Evolutionary conservation across 2,113 vertebrate genomes (phyloP).

Genomic region (Dipodomys ordii): DNA sequence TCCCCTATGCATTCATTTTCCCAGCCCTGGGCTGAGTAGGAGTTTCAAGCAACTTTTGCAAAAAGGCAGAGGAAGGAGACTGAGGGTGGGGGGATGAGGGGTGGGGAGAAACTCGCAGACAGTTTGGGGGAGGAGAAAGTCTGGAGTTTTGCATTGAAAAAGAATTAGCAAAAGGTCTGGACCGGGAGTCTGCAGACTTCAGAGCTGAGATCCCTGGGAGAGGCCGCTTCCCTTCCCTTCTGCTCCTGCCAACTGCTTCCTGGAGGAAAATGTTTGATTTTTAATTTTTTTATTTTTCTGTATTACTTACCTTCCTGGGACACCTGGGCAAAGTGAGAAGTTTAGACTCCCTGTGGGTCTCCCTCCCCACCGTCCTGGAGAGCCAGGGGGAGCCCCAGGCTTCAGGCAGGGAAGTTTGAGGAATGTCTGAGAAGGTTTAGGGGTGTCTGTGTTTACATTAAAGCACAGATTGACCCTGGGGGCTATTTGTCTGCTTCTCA

Average conservation of each 20-base stretch:
- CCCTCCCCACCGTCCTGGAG: neutral
- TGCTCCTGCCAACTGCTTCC: neutral
- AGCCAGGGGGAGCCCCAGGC: neutral
- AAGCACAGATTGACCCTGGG: neutral
- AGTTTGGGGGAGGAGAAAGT: neutral
- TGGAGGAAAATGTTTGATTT: neutral
- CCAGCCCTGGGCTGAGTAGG: neutral
- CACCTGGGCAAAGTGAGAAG: neutral
- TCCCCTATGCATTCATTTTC: neutral
- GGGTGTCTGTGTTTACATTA: neutral
- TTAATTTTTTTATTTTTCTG: neutral
- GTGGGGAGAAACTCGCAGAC: neutral
- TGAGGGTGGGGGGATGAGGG: neutral
- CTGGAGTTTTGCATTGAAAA: neutral
- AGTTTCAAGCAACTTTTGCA: neutral
- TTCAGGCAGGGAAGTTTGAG: neutral
- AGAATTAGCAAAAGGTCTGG: neutral
- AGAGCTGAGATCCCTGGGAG: neutral
- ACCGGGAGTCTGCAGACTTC: neutral
- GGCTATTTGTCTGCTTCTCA: neutral
- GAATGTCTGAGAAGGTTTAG: neutral
- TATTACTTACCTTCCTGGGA: neutral
- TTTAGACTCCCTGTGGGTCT: neutral
- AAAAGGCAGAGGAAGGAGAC: neutral
- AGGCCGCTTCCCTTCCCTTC: neutral